Percentiles rank a stretch among this genome's conserved stretches.
Evolutionary conservation across 2,888 invertebrate species (phyloP).

Genomic region (Stenolophus ochropezus): DNA sequence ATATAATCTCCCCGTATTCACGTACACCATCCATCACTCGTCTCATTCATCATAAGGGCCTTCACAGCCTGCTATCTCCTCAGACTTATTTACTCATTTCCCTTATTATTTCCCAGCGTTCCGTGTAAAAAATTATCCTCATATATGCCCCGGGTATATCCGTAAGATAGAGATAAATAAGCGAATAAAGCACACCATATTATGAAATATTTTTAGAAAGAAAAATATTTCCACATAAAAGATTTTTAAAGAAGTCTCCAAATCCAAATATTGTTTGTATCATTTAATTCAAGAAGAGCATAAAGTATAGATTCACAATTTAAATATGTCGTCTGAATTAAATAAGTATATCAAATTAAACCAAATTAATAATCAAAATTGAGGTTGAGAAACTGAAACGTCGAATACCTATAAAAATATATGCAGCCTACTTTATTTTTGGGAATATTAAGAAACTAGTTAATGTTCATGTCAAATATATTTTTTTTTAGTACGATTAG

Average conservation of each 20-base stretch:
- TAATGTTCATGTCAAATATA: too few species aligned
- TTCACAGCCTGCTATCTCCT: not conserved
- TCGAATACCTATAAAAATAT: too few species aligned
- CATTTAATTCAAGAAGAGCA: too few species aligned
- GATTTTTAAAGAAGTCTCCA: not conserved
- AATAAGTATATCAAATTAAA: too few species aligned
- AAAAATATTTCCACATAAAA: not conserved
- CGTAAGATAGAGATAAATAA: not conserved
- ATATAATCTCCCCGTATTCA: not conserved
- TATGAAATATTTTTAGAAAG: not conserved
- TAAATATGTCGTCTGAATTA: too few species aligned
- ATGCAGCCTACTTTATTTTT: too few species aligned
- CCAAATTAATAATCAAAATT: too few species aligned
- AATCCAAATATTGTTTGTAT: too few species aligned
- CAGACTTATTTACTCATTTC: not conserved
- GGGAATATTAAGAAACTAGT: too few species aligned
- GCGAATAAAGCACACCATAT: not conserved
- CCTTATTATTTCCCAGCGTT: not conserved
- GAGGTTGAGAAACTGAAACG: too few species aligned
- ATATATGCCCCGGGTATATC: not conserved
- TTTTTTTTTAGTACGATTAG: too few species aligned
- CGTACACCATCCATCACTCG: not conserved
- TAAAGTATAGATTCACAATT: too few species aligned
- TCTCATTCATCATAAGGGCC: not conserved
- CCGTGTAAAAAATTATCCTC: not conserved